Evolutionary conservation across 2,797 vertebrate genomes (phyloP), one percentile per base, ranked within the genome.

Genomic region (Triplophysa yarkandensis): DNA sequence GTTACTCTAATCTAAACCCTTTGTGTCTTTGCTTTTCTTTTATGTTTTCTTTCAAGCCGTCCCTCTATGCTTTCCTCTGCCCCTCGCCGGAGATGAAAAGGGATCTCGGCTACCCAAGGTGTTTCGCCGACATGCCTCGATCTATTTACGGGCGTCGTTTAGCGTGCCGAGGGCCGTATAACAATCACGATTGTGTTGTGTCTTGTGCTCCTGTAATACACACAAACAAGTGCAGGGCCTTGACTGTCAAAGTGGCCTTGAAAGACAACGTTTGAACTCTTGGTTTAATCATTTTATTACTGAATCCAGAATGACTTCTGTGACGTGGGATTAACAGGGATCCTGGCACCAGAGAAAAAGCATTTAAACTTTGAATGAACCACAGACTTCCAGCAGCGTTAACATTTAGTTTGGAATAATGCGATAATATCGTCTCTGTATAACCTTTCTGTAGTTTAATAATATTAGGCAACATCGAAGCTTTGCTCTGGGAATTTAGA

Each of bases 1-100:
- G 84, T 82, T 71, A 66, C 85, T 86, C 84, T 76, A 80, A 74
- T 36, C 58, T 39, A 75, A 81, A 81, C 77, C 85, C 83, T 87
- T 82, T 81, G 80, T 86, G 83, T 65, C 55, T 77, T 64, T 68
- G 74, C 34, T 27, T 21, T 34, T 50, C 62, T 50, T 69, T 63
- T 65, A 50, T 71, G 36, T 27, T 63, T 28, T 55, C 55, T 71
- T 75, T 76, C 71, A 27, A 21, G 39, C 27, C 70, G 57, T 46
- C 46, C 46, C 71, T 64, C 71, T 68, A 14, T 44, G 57, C 50
- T 44, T 67, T 63, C 52, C 50, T 25, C 62, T 19, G 39, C 46
- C 57, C 55, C 64, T 36, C 14, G 14, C 17, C n/a, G 6, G 28
- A 63, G 54, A 60, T 46, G 23, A 7, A 60, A 41, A 28, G 21